Evolutionary conservation across 2,113 vertebrate species (phyloP).

Genomic region (Porphyrio hochstetteri): DNA sequence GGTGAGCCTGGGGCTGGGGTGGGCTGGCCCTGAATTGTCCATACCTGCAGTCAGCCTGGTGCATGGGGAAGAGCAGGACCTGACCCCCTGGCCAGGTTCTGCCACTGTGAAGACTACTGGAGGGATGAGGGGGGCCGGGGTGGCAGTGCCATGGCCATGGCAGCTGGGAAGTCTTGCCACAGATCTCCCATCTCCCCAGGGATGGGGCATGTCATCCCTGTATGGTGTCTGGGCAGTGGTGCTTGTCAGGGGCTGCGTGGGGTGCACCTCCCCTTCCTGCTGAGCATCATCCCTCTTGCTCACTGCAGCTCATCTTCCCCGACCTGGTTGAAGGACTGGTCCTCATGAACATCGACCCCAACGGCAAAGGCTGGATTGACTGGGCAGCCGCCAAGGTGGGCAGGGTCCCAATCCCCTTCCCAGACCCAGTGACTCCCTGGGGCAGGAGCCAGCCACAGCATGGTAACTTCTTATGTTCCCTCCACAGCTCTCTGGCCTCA

Average conservation of each 20-base stretch:
- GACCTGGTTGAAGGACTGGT: constrained; percentile 95
- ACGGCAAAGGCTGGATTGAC: constrained; percentile 98
- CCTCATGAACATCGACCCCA: constrained; percentile 95
- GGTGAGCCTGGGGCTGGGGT: constrained; percentile 74
- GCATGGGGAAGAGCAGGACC: neutral
- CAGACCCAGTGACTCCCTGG: accelerated
- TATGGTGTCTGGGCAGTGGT: neutral
- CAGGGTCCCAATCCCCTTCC: neutral
- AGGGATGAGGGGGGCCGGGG: accelerated
- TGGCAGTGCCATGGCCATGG: neutral
- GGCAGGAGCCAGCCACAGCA: accelerated
- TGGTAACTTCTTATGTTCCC: neutral
- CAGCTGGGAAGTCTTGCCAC: neutral
- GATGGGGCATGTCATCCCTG: accelerated
- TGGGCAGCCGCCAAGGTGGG: constrained; percentile 95
- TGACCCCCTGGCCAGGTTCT: neutral
- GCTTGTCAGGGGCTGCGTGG: neutral
- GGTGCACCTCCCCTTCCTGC: neutral
- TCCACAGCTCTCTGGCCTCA: constrained; percentile 88
- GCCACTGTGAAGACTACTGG: neutral
- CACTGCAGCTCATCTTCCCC: constrained; percentile 88
- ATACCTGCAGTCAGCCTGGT: neutral
- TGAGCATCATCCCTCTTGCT: neutral
- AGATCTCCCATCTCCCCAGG: neutral
- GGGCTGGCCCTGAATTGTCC: neutral